Percentiles rank a stretch among this genome's conserved stretches.
These are phyloP conservation scores for Rhynchonema sp. DNA, from an alignment of 2,888 invertebrate species.

Conservation along the genomic window DNA sequence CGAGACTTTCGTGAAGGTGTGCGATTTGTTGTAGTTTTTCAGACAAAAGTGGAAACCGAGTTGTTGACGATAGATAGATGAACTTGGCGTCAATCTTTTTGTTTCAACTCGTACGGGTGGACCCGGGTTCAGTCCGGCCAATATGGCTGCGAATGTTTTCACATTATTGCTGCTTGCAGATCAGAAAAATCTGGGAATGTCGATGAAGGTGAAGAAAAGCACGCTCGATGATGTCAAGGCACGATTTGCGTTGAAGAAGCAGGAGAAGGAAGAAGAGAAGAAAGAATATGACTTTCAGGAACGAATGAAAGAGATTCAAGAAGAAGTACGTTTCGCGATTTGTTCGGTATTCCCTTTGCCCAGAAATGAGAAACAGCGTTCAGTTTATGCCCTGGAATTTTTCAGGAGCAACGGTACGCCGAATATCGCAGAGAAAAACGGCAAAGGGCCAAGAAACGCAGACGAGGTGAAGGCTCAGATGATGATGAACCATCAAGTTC, in stretches of 20 bases:
- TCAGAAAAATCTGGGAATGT: slow-evolving; percentile 94
- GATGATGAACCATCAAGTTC: slow-evolving; percentile 14
- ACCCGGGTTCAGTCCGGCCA: no score
- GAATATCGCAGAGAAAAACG: slow-evolving; percentile 61
- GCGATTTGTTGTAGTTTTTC: no score
- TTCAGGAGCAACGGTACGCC: slow-evolving; percentile 65
- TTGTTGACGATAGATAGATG: no score
- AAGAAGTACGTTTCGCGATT: slow-evolving; percentile 30
- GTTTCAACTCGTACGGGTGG: no score
- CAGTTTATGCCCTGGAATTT: background rate
- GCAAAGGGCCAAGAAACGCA: background rate
- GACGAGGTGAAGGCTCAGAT: slow-evolving; percentile 6
- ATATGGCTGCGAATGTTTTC: no score
- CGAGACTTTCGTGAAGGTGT: no score
- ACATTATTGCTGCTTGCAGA: slow-evolving; percentile 39
- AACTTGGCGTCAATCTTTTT: no score
- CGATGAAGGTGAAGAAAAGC: slow-evolving; percentile 88
- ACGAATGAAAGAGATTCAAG: slow-evolving; percentile 33
- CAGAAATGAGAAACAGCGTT: background rate
- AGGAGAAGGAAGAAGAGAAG: slow-evolving; percentile 78
- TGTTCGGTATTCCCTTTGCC: no score
- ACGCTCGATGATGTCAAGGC: slow-evolving; percentile 79
- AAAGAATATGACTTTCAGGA: slow-evolving; percentile 69
- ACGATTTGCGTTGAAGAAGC: slow-evolving; percentile 74
- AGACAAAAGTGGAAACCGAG: no score